These are phyloP conservation scores for Spermophilus dauricus DNA, from an alignment of 2,113 vertebrate species.

Conservation along the genomic window DNA sequence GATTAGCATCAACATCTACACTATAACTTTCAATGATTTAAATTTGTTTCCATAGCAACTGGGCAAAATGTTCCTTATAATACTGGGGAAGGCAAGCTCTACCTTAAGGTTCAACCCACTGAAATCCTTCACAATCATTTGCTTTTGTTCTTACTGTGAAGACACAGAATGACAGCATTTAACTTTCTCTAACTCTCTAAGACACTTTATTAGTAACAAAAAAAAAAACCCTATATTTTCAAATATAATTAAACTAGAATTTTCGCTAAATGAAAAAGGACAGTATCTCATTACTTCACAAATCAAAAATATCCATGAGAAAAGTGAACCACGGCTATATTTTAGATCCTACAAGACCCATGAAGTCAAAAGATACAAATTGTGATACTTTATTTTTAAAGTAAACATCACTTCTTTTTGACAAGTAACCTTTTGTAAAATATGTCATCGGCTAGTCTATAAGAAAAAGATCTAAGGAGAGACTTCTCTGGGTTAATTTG, in stretches of 20 bases:
- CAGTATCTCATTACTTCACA: slow-evolving; percentile 39
- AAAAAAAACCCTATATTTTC: slow-evolving; percentile 49
- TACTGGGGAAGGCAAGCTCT: slow-evolving; percentile 67
- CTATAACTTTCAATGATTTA: slow-evolving; percentile 70
- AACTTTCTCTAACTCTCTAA: slow-evolving; percentile 56
- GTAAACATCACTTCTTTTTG: slow-evolving; percentile 46
- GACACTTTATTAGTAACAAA: slow-evolving; percentile 57
- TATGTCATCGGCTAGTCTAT: not conserved
- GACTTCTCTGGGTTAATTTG: not conserved
- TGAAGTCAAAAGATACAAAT: slow-evolving; percentile 4
- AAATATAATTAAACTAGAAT: slow-evolving; percentile 40
- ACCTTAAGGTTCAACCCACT: slow-evolving; percentile 71
- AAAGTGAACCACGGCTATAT: not conserved
- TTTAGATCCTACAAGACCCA: not conserved
- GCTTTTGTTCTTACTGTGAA: slow-evolving; percentile 76
- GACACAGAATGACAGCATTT: slow-evolving; percentile 70
- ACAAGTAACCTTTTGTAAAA: slow-evolving; percentile 39
- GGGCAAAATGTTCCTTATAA: slow-evolving; percentile 72
- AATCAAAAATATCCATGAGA: slow-evolving; percentile 29
- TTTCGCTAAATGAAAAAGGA: slow-evolving; percentile 45
- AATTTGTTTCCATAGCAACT: slow-evolving; percentile 85
- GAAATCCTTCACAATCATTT: slow-evolving; percentile 67
- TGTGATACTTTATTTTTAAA: slow-evolving; percentile 47
- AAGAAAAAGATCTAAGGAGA: not conserved
- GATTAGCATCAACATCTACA: slow-evolving; percentile 46